Conservation (phyloP, 2,113 vertebrate genomes). For the Morphnarchus princeps region DNA sequence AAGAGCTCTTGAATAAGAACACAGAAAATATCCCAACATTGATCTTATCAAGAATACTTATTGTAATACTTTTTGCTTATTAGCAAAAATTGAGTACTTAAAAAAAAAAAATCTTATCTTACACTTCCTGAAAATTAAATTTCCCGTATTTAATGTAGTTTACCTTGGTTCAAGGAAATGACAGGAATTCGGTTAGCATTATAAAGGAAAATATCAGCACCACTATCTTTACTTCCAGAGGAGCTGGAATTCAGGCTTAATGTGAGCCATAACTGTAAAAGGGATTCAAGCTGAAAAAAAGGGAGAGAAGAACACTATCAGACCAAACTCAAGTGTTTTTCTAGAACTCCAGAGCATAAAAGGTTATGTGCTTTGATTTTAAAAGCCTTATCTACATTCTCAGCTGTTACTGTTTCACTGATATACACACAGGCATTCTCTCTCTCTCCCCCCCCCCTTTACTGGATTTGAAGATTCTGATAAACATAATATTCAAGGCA, state of each 20-base stretch:
- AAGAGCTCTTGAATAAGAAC: background rate
- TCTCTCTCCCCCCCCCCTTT: background rate
- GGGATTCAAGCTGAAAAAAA: constrained; percentile 86
- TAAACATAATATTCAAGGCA: background rate
- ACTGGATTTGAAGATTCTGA: background rate
- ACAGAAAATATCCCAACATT: background rate
- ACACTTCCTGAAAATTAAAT: background rate
- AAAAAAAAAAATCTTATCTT: background rate
- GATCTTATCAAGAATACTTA: background rate
- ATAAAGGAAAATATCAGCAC: constrained; percentile 92
- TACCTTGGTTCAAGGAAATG: constrained; percentile 96
- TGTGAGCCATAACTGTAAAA: constrained; percentile 96
- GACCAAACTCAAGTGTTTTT: background rate
- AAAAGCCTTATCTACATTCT: background rate
- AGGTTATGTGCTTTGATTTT: background rate
- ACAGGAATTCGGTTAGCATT: constrained; percentile 94
- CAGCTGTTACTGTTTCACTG: background rate
- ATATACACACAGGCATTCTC: background rate
- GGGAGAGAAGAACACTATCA: background rate
- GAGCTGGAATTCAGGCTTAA: constrained; percentile 94
- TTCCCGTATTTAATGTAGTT: background rate
- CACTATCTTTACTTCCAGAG: constrained; percentile 85
- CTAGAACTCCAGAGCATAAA: background rate
- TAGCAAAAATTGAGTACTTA: background rate
- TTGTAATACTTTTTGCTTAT: background rate